Conservation (phyloP, 1,140 invertebrate genomes). For the Rhyzopertha dominica region DNA sequence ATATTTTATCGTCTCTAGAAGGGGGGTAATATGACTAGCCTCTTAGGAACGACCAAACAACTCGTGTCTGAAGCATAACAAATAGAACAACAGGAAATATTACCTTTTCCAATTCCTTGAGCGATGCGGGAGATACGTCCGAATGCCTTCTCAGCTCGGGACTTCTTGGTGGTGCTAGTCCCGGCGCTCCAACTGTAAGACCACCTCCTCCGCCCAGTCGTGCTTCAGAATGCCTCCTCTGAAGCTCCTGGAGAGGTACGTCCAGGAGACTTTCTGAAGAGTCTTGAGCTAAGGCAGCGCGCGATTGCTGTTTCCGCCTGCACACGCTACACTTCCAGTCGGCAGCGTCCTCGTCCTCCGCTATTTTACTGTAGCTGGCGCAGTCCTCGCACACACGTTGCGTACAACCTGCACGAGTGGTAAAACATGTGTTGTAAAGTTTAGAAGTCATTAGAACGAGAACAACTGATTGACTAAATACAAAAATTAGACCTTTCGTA, state of each 20-base stretch:
- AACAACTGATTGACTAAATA: too few species aligned
- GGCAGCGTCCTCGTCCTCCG: constrained; percentile 65
- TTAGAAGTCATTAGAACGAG: too few species aligned
- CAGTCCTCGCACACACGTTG: constrained; percentile 89
- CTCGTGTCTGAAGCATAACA: too few species aligned
- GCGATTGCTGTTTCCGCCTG: constrained; percentile 64
- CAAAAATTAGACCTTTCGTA: too few species aligned
- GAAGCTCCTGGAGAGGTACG: constrained; percentile 68
- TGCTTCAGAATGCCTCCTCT: constrained; percentile 73
- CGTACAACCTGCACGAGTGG: constrained; percentile 81
- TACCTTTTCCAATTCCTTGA: constrained; percentile 81
- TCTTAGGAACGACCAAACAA: too few species aligned
- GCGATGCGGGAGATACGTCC: constrained; percentile 75
- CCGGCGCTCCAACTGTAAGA: constrained; percentile 44
- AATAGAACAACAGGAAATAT: constrained; percentile 18
- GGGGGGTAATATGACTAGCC: too few species aligned
- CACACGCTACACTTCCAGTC: constrained; percentile 44
- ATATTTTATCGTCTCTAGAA: too few species aligned
- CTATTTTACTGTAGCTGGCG: constrained; percentile 79
- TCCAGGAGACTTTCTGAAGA: constrained; percentile 75
- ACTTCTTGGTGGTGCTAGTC: constrained; percentile 68
- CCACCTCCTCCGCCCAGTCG: constrained; percentile 58
- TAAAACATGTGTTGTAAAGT: too few species aligned
- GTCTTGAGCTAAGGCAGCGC: constrained; percentile 63
- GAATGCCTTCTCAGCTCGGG: constrained; percentile 74